These are phyloP conservation scores for Tenebrio molitor DNA, from an alignment of 1,140 invertebrate genomes.

Conservation along the genomic window DNA sequence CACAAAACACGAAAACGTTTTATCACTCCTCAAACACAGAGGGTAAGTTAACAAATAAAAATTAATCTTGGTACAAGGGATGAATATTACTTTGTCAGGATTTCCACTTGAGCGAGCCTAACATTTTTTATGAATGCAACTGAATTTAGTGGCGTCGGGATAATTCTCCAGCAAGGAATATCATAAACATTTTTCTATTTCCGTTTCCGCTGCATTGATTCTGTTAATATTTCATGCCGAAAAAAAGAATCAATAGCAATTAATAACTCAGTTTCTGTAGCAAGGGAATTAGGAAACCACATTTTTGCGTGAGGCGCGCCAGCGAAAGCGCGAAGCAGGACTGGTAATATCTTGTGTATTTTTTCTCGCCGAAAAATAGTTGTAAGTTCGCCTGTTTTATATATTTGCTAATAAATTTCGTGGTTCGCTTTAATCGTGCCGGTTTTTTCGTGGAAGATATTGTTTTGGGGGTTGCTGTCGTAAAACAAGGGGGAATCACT, in stretches of 20 bases:
- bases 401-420: conserved; percentile 13
- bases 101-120: not conserved
- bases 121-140: too few species aligned
- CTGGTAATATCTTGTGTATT: too few species aligned
- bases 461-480: not conserved
- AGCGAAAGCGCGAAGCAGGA: too few species aligned
- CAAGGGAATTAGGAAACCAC: conserved; percentile 20
- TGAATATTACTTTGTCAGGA: conserved; percentile 13
- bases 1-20: conserved; percentile 6
- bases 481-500: not conserved
- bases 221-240: not conserved
- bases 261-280: conserved; percentile 17
- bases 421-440: conserved; percentile 1
- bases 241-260: conserved; percentile 17
- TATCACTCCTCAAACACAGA: conserved; percentile 20
- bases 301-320: conserved; percentile 5
- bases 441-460: not conserved
- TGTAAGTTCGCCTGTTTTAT: conserved; percentile 3
- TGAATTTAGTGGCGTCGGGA: too few species aligned
- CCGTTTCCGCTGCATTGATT: conserved; percentile 22
- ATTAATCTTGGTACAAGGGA: conserved; percentile 16
- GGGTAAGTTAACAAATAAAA: conserved; percentile 30
- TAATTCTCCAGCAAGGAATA: too few species aligned
- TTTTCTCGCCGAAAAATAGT: not conserved
- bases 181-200: not conserved